Evolutionary conservation across 2,113 vertebrate genomes (phyloP).

Genomic region (Silurus glanis): DNA sequence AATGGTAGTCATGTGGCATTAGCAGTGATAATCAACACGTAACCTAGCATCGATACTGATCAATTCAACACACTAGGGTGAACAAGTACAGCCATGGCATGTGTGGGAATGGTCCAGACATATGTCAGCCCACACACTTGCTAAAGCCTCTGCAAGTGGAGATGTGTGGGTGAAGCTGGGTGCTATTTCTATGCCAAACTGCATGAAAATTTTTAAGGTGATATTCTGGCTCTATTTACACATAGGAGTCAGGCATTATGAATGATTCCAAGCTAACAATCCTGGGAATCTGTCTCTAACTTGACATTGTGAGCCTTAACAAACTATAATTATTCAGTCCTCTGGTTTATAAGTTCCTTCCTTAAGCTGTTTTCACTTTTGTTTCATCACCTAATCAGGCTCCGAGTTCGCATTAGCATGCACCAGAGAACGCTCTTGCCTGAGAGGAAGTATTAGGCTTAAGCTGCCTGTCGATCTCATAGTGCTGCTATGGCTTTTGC

Average conservation of each 20-base stretch:
- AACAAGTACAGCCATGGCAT: slow-evolving; percentile 15
- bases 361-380: neutral
- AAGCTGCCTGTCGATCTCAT: slow-evolving; percentile 44
- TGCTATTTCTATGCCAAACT: slow-evolving; percentile 17
- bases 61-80: neutral
- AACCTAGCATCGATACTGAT: neutral
- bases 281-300: neutral
- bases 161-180: slow-evolving; percentile 18
- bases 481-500: slow-evolving; percentile 55
- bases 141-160: slow-evolving; percentile 16
- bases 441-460: slow-evolving; percentile 26
- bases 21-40: slow-evolving; percentile 30
- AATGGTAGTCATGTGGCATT: slow-evolving; percentile 18
- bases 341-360: neutral
- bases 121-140: slow-evolving; percentile 22
- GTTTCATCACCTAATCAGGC: neutral
- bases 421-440: neutral
- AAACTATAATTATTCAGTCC: neutral
- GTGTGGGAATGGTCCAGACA: slow-evolving; percentile 24
- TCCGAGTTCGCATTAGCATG: neutral
- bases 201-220: neutral
- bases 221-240: neutral
- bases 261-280: neutral
- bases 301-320: slow-evolving; percentile 1
- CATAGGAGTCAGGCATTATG: neutral